These are phyloP conservation scores for Erythrolamprus reginae DNA, from an alignment of 2,113 vertebrate species.

Conservation along the genomic window DNA sequence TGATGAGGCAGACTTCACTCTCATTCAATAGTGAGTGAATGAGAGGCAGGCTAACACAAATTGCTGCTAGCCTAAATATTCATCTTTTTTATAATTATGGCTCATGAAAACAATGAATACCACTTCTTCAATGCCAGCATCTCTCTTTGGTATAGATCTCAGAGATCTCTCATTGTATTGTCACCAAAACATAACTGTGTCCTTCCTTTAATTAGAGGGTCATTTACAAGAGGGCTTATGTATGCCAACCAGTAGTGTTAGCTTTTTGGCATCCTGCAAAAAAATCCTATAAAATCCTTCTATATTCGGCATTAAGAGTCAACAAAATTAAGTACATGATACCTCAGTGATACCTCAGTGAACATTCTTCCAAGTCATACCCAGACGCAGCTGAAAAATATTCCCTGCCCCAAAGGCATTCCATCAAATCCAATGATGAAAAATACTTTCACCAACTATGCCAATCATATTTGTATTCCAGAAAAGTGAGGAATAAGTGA, in stretches of 20 bases:
- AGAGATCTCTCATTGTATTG: neutral
- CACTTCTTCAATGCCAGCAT: neutral
- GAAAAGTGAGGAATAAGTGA: neutral
- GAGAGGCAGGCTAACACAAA: neutral
- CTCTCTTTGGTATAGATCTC: neutral
- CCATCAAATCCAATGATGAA: neutral
- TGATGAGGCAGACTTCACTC: neutral
- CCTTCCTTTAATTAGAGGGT: neutral
- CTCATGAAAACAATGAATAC: neutral
- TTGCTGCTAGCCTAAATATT: neutral
- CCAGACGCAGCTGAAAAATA: neutral
- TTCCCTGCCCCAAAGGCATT: neutral
- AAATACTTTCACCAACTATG: neutral
- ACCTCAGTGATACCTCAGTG: neutral
- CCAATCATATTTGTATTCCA: neutral
- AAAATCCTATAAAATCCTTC: neutral
- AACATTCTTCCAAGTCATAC: neutral
- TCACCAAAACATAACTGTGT: neutral
- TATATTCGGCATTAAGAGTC: neutral
- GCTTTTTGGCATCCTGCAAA: neutral
- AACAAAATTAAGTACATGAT: neutral
- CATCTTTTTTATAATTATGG: neutral
- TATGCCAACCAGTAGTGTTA: neutral
- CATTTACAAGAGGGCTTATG: neutral
- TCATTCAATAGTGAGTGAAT: neutral